Evolutionary conservation across 2,888 invertebrate species (phyloP), one percentile per base, ranked within the genome.

Genomic region (Agriopis aurantiaria): DNA sequence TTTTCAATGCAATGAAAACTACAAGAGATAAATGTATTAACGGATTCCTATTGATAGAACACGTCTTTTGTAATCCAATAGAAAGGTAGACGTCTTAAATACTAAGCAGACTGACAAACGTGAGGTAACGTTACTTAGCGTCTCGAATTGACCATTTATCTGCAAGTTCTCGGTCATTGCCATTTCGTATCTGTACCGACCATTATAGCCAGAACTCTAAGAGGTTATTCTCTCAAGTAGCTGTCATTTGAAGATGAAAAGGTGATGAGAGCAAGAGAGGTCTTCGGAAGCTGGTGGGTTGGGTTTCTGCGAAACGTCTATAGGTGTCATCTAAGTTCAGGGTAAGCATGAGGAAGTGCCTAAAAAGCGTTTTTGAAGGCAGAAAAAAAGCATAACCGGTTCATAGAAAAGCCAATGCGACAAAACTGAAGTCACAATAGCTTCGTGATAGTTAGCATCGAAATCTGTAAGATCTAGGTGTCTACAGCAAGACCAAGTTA

Each of bases 111-210:
- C 55, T 62, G 70, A 73, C 77, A 67, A 67, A 77, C 78, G 62
- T 70, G 68, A 79, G 73, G 66, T 78, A 78, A 75, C 67, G 62
- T 75, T 72, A 71, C 65, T 56, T 61, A 70, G 71, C 72, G 68
- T 69, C 74, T 72, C 71, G 72, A 80, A 73, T 66, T 68, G 63
- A 41, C 64, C 77, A 82, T 76, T 81, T 76, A 82, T 74, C 77
- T 76, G 75, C 73, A 77, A 73, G 78, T 78, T 75, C 75, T 77
- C 85, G 89, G 89, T 90, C 91, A 87, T 86, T 90, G 91, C 86
- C 91, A 89, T 86, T 86, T 80, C 48, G 73, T 82, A 86, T 83
- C 78, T 82, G 80, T 79, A 72, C 70, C 75, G 76, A 68, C 88
- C 85, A 85, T 56, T 63, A 14, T 68, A 75, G 43, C 58, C 6